Base-by-base conservation (phyloP, 1,140 invertebrate species). In the Heliconius melpomene region DNA sequence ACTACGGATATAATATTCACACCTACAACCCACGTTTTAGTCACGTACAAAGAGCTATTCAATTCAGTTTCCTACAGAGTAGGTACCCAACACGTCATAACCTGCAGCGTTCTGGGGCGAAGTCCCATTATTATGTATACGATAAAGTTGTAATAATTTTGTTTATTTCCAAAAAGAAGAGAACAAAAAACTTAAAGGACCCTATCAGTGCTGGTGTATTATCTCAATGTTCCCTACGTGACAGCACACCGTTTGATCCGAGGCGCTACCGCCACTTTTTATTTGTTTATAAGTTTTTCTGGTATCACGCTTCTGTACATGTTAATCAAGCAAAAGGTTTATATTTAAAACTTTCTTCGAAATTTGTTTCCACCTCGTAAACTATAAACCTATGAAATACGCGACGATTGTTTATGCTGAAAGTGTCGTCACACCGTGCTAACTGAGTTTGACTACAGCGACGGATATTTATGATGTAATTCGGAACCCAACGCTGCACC, bases 141-240 rank as follows among this genome's bases (percentile, higher is more conserved):
- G 87, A 83, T 90, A 87, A 86, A 80, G 85, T 87, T 86, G 84
- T 88, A 82, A 90, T 90, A 88, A 89, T 88, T 91, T 86, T 86
- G 85, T 86, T 79, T 83, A 79, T 90, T 92, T 89, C 88, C 87
- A 85, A 94, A 92, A 92, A 92, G 84, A 86, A 82, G 83, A 81
- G 80, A 74, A 90, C 88, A 90, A 92, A 94, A 93, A 92, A 89
- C 81, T 77, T 77, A 84, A 91, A 90, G 90, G 89, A 88, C 90
- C 87, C 91, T 91, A 92, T 92, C 90, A 90, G 81, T 81, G 81
- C 82, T 81, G 81, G 81, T 74, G 84, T 78, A 88, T 90, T 93
- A 94, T 94, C 91, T 94, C 85, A 91, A 92, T 89, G 91, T 87
- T 71, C 78, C 60, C 79, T 91, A 94, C 93, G 93, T 94, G 93